Base-by-base conservation (phyloP, 2,113 vertebrate species). In the Climacteris rufus region DNA sequence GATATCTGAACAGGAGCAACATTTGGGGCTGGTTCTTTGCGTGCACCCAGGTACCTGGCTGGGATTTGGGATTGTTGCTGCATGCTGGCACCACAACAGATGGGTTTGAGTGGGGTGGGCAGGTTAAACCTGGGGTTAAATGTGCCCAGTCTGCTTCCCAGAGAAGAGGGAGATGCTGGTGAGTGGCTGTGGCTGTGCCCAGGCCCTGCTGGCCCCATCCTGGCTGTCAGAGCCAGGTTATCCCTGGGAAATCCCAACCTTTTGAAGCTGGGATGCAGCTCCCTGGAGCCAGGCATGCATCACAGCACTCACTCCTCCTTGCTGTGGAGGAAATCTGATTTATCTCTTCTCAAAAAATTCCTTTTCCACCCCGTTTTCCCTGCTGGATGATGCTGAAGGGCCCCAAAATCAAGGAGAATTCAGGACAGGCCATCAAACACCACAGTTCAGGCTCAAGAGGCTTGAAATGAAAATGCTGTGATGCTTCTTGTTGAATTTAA, bases 61-160 rank as follows among this genome's bases (percentile, higher is more conserved):
- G 35, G n/a, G 54, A 68, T 53, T 28, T 68, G 39, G 47, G 81
- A 5, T 68, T 83, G 45, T 64, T 75, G 17, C n/a, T 70, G 63
- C 42, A 7, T 0, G 1, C 40, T 63, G 63, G 25, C 28, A 54
- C 15, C 14, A 50, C 4, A 6, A 13, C 1, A 24, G 19, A 9
- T 37, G 44, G 15, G 19, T 52, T 30, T 52, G 64, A 61, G 75
- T 25, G 11, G 54, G 35, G 45, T 82, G 50, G 40, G 22, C 31
- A 50, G 65, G 54, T 86, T 54, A 79, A 94, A 47, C 23, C 47
- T 64, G 77, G 23, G 33, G 20, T 68, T 83, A 40, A 87, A 83
- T 39, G 21, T 1, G 2, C 30, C 21, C 15, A 44, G 69, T 14
- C 10, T 4, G 8, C 33, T 61, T 61, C 47, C 75, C 23, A 76